Evolutionary conservation across 2,888 invertebrate species (phyloP), one percentile per base, ranked within the genome.

Genomic region (Hypomecis atomaria): DNA sequence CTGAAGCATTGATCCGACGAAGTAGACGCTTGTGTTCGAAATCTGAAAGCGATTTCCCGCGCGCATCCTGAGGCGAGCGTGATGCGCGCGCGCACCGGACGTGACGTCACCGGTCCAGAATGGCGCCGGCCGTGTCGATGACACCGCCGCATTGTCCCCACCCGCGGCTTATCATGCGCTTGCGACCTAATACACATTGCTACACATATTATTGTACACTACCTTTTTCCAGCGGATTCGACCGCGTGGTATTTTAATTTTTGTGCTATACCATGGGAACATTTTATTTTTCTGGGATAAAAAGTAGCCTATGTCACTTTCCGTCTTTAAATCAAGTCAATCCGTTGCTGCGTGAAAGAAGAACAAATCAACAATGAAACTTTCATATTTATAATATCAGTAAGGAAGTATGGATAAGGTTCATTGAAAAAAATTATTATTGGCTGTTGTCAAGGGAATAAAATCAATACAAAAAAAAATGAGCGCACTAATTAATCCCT

Each of bases 31-130:
- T 23, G 1, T 23, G 23, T 23, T 23, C 23, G 23, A 23, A 23
- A 23, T 23, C 23, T 23, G 23, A 23, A 23, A 23, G 23, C 1
- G 23, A 44, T 60, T 60, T 60, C 47, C 53, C 37, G 37, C 37
- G 40, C 7, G 4, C 34, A 13, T 45, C 23, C 33, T 13, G n/a
- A 36, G 9, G 43, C 37, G 11, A 6, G 6, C 37, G 13, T 9
- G 9, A 38, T 6, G 37, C 33, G 52, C 11, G 13, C 53, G 79
- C 79, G 78, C 76, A 64, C 71, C 80, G 83, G 83, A 83, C 65
- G 80, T 83, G 83, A 81, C 83, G 80, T 78, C 78, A 80, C 67
- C 68, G 62, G 73, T 74, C 77, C 79, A 78, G 79, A 79, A 81
- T 79, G 81, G 78, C 82, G 54, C 23, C 23, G 23, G 56, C 68